Evolutionary conservation across 2,888 invertebrate species (phyloP).

Genomic region (Agrilus biguttatus): DNA sequence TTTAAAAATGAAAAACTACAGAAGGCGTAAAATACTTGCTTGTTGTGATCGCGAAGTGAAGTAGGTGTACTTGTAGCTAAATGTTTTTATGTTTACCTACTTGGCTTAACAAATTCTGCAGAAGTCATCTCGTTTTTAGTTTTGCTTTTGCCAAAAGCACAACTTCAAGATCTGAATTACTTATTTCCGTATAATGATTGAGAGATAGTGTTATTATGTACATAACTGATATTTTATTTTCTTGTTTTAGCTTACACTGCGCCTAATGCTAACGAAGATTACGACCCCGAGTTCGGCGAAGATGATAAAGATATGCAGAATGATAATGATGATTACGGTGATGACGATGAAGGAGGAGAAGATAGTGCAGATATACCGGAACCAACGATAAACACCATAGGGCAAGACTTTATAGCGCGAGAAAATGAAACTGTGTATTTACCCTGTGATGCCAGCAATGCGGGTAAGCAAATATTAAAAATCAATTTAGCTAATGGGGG

Average conservation of each 20-base stretch:
- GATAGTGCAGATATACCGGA: conserved; percentile 9
- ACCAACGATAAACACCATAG: conserved; percentile 8
- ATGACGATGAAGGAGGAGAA: conserved; percentile 18
- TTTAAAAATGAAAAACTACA: too few species aligned
- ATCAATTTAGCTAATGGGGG: too few species aligned
- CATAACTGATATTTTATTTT: neutral
- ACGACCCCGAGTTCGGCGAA: conserved; percentile 9
- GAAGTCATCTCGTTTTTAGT: too few species aligned
- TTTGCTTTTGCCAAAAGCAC: too few species aligned
- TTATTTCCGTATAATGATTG: too few species aligned
- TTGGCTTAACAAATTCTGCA: too few species aligned
- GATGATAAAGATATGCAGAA: conserved; percentile 15
- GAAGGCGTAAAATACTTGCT: too few species aligned
- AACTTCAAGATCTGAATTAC: too few species aligned
- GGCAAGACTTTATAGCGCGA: conserved; percentile 18
- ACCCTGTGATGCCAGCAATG: conserved; percentile 24
- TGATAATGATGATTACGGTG: conserved; percentile 14
- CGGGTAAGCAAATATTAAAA: conserved; percentile 14
- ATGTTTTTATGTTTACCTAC: too few species aligned
- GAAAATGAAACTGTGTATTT: conserved; percentile 22
- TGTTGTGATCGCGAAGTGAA: too few species aligned
- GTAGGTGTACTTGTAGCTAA: too few species aligned
- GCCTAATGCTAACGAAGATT: conserved; percentile 6
- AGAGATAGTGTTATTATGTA: too few species aligned
- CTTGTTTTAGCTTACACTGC: conserved; percentile 6